These are phyloP conservation scores for Dreissena rostriformis DNA, from an alignment of 1,140 invertebrate genomes.

Conservation along the genomic window DNA sequence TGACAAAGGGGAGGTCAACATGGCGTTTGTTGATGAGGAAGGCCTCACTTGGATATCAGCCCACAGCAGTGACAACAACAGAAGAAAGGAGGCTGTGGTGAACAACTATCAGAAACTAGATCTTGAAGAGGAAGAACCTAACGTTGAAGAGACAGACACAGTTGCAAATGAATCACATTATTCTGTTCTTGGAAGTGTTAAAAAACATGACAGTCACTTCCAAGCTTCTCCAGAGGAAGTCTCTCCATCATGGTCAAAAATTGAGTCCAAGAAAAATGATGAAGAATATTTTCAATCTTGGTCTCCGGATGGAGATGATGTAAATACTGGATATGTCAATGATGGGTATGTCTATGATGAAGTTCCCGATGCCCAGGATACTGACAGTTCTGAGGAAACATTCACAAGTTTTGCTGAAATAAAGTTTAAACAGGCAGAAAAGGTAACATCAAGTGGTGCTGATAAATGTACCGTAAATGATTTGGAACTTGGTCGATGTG, in stretches of 20 bases:
- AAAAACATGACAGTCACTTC: no score
- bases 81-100: not conserved
- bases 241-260: no score
- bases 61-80: not conserved
- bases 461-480: no score
- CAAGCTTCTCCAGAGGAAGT: no score
- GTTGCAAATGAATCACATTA: not conserved
- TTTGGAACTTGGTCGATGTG: no score
- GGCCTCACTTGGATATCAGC: not conserved
- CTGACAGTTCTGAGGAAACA: constrained; percentile 19
- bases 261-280: no score
- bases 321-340: constrained; percentile 6
- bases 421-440: constrained; percentile 2
- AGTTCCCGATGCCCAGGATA: constrained; percentile 31
- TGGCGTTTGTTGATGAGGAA: not conserved
- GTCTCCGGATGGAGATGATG: no score
- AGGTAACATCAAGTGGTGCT: no score
- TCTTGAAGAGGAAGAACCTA: not conserved
- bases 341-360: constrained; percentile 47
- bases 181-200: no score
- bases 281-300: no score
- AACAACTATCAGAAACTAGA: not conserved
- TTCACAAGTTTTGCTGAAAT: constrained; percentile 34
- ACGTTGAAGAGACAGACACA: not conserved
- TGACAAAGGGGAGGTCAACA: not conserved